Conservation (phyloP, 2,113 vertebrate species). For the Xenopus borealis region DNA sequence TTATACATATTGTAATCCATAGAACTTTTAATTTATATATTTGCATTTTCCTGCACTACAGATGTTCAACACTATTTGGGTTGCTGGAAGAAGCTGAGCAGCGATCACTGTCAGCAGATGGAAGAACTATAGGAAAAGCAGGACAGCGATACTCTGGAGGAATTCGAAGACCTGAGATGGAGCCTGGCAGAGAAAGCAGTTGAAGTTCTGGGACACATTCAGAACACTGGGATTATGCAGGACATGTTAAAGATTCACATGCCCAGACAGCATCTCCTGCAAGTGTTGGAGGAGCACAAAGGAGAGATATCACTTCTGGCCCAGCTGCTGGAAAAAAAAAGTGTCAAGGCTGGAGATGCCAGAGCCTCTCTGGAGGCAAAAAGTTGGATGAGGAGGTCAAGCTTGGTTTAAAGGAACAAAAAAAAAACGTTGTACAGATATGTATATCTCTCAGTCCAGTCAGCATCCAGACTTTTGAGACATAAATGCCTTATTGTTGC, state of each 20-base stretch:
- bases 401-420: slow-evolving; percentile 70
- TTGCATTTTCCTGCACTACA: slow-evolving; percentile 50
- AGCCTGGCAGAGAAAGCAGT: slow-evolving; percentile 68
- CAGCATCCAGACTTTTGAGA: too few relatives aligned
- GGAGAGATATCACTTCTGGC: slow-evolving; percentile 50
- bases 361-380: slow-evolving; percentile 67
- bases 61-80: slow-evolving; percentile 67
- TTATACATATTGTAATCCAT: too few relatives aligned
- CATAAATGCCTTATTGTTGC: too few relatives aligned
- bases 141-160: slow-evolving; percentile 76
- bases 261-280: slow-evolving; percentile 65
- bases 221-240: slow-evolving; percentile 62
- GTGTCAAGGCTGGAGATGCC: slow-evolving; percentile 53
- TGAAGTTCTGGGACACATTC: slow-evolving; percentile 73
- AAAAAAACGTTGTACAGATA: slow-evolving; percentile 73
- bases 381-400: slow-evolving; percentile 67
- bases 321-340: slow-evolving; percentile 57
- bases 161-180: slow-evolving; percentile 73
- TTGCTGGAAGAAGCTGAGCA: slow-evolving; percentile 72
- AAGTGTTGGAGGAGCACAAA: slow-evolving; percentile 65
- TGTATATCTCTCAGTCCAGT: slow-evolving; percentile 46
- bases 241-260: slow-evolving; percentile 64
- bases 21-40: too few relatives aligned
- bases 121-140: slow-evolving; percentile 82
- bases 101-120: slow-evolving; percentile 65